Base-by-base conservation (phyloP, 1,140 invertebrate genomes). In the Lasioglossum albipes region DNA sequence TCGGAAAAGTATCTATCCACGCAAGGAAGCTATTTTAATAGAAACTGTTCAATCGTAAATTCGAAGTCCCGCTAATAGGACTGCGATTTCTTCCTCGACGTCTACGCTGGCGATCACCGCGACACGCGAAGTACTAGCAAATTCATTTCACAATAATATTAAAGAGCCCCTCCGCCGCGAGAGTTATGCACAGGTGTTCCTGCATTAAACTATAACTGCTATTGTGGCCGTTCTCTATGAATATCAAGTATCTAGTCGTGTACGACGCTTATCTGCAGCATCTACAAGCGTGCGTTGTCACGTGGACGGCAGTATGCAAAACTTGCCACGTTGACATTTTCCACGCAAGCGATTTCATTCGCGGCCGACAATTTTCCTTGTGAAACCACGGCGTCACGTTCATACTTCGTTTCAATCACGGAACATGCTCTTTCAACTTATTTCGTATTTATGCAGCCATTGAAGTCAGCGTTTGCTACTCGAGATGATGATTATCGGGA, bases 101-200 rank as follows among this genome's bases (percentile, higher is more conserved):
- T n/a, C 9, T 13, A 3, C 13, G 13, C 13, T 4, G 2, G 62
- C 27, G 27, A 36, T 36, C 62, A 7, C 27, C 16, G 62, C 41
- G 13, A 20, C 49, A 36, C 31, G 9, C 2, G 16, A 36, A 36
- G 49, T 10, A 42, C 18, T 45, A 45, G 7, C 13, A 41, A 73
- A 73, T 62, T 61, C 27, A 41, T 72, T 72, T 36, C 41, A 41
- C 18, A 42, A 22, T 59, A 42, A n/a, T n/a, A 42, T 20, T 36
- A 62, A 42, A 22, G n/a, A 45, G n/a, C 52, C 18, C 41, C 57
- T 42, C 3, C 13, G 18, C 12, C 20, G 22, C 7, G 27, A 62
- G 36, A 70, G 22, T 64, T 69, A 74, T 69, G 31, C 65, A 20
- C 45, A 64, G 68, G 49, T 72, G 49, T 82, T 79, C 22, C 20